Evolutionary conservation across 2,888 invertebrate genomes (phyloP), one percentile per base, ranked within the genome.

Genomic region (Euclidia mi): DNA sequence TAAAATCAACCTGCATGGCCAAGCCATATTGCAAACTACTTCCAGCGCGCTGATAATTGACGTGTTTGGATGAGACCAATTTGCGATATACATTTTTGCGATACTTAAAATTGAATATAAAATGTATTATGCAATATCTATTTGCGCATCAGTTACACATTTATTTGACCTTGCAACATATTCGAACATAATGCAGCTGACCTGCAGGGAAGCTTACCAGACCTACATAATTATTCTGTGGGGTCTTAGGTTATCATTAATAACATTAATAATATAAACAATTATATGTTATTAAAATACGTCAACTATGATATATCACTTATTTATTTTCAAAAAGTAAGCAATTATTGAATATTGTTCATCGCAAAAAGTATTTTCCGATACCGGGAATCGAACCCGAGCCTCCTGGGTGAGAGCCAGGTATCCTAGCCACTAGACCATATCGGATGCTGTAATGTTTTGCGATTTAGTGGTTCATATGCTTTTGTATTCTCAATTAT

Each of bases 321-420:
- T 17, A 2, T 11, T 6, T 20, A 11, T 11, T 7, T 40, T 14
- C 17, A 17, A 25, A 3, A 25, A 3, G 20, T 20, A 25, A 3
- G 7, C 4, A 25, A 6, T 0, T 3, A 3, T 6, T 3, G 1
- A 3, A 3, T 2, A 6, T 25, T 25, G 20, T 7, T 6, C 4
- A 25, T 25, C 4, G 4, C 20, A 3, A 25, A 25, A 25, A 25
- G 20, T 25, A 1, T 6, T 25, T 93, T 95, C 95, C 95, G 94
- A 92, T 95, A 95, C 95, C 95, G 95, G 95, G 95, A 95, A 95
- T 95, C 95, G 95, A 95, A 95, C 95, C 95, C 95, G 95, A 94
- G 95, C 95, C 95, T 95, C 92, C 94, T 94, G 94, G 94, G 93
- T 95, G 95, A 95, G 89, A 95, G 88, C 95, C 95, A 95, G 95